Conservation (phyloP, 2,797 vertebrate species). For the Botia almorhae region DNA sequence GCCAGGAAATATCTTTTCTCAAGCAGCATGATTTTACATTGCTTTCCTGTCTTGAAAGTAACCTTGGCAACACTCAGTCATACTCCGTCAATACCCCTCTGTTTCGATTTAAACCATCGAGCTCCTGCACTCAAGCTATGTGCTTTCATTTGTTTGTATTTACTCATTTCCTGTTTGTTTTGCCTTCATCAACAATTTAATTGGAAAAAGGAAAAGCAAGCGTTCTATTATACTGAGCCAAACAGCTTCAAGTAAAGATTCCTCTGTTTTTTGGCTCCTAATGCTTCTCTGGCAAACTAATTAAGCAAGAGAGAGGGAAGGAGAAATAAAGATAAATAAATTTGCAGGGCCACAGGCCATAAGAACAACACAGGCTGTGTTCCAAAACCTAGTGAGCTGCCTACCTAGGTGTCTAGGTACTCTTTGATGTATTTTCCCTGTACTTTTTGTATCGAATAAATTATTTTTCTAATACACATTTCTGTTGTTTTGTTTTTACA, state of each 20-base stretch:
- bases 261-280: slow-evolving; percentile 59
- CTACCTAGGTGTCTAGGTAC: background rate
- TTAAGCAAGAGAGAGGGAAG: background rate
- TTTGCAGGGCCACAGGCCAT: slow-evolving; percentile 4
- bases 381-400: slow-evolving; percentile 11
- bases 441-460: too few relatives aligned
- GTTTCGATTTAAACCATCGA: slow-evolving; percentile 20
- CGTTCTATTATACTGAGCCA: slow-evolving; percentile 62
- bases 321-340: slow-evolving; percentile 21
- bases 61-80: slow-evolving; percentile 36
- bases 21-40: slow-evolving; percentile 10
- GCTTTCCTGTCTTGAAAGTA: slow-evolving; percentile 26
- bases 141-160: slow-evolving; percentile 48
- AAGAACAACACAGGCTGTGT: slow-evolving; percentile 9
- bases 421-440: too few relatives aligned
- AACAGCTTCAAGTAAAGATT: slow-evolving; percentile 57
- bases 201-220: slow-evolving; percentile 57
- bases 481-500: background rate
- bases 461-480: background rate
- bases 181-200: slow-evolving; percentile 70
- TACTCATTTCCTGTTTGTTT: slow-evolving; percentile 68
- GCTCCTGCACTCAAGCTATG: slow-evolving; percentile 41
- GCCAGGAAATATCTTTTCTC: slow-evolving; percentile 26
- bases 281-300: slow-evolving; percentile 55
- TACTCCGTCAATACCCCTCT: slow-evolving; percentile 29